Conservation (phyloP, 1,140 invertebrate species). For the Oscheius sp. region DNA sequence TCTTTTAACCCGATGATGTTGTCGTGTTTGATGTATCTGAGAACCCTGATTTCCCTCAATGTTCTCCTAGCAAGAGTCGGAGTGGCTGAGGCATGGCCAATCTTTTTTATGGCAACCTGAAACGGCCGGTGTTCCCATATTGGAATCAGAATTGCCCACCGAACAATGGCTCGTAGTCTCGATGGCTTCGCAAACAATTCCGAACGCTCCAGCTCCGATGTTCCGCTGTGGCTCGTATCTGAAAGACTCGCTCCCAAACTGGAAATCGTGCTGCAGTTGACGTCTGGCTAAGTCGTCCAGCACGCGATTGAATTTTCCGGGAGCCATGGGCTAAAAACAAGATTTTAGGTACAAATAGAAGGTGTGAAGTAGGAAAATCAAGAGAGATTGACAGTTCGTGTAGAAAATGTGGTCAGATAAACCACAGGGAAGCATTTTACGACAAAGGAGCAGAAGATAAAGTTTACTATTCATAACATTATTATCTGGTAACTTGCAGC, state of each 20-base stretch:
- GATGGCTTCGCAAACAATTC: constrained; percentile 65
- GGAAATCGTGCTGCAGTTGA: constrained; percentile 47
- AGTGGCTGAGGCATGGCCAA: constrained; percentile 60
- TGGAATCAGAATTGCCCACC: constrained; percentile 4
- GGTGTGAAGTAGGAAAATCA: too few species aligned
- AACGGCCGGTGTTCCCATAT: neutral
- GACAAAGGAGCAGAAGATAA: neutral
- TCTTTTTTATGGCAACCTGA: constrained; percentile 66
- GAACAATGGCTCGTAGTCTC: constrained; percentile 50
- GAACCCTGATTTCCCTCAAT: constrained; percentile 65
- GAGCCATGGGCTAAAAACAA: constrained; percentile 28
- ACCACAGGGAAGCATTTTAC: neutral
- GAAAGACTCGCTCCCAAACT: constrained; percentile 58
- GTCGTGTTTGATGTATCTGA: constrained; percentile 64
- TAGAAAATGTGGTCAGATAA: too few species aligned
- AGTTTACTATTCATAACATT: neutral
- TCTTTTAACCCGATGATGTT: constrained; percentile 65
- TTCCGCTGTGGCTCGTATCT: constrained; percentile 60
- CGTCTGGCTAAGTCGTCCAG: constrained; percentile 42
- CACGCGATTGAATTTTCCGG: constrained; percentile 40
- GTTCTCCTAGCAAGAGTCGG: constrained; percentile 63
- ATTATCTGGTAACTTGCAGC: too few species aligned
- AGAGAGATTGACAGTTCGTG: too few species aligned
- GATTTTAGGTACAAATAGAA: too few species aligned
- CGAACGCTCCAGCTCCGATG: constrained; percentile 65